Evolutionary conservation across 2,888 invertebrate genomes (phyloP).

Genomic region (Pterostichus niger): DNA sequence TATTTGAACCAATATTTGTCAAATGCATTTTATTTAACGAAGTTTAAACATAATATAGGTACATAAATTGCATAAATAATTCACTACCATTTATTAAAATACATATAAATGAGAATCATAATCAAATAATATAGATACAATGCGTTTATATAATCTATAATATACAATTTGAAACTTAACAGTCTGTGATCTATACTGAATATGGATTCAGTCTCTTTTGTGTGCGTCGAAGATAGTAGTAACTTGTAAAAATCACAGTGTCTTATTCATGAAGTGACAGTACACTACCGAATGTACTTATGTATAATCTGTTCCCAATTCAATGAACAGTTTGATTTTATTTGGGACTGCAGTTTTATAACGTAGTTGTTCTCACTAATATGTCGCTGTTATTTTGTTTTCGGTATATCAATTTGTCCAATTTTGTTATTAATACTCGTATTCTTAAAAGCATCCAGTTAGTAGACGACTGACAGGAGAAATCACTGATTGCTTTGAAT

Average conservation of each 20-base stretch:
- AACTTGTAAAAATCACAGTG: slow-evolving; percentile 52
- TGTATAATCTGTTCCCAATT: slow-evolving; percentile 5
- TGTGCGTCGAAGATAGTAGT: slow-evolving; percentile 35
- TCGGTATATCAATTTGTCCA: too few relatives aligned
- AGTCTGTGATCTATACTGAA: slow-evolving; percentile 50
- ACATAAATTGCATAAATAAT: slow-evolving; percentile 33
- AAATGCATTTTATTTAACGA: slow-evolving; percentile 58
- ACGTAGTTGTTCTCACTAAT: slow-evolving; percentile 45
- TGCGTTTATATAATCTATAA: slow-evolving; percentile 22
- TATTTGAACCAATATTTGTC: slow-evolving; percentile 44
- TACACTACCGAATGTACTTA: slow-evolving; percentile 12
- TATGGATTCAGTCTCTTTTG: slow-evolving; percentile 35
- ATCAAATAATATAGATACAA: slow-evolving; percentile 50
- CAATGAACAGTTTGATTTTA: neutral
- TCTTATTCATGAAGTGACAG: slow-evolving; percentile 18
- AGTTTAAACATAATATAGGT: slow-evolving; percentile 15
- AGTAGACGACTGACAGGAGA: too few relatives aligned
- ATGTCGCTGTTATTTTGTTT: slow-evolving; percentile 30
- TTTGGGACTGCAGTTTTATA: slow-evolving; percentile 17
- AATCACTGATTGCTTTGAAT: neutral
- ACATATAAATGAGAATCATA: slow-evolving; percentile 42
- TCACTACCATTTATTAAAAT: slow-evolving; percentile 13
- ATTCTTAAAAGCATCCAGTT: too few relatives aligned
- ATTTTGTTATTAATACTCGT: too few relatives aligned
- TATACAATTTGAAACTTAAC: slow-evolving; percentile 51